Percentiles rank a stretch among this genome's conserved stretches.
phyloP scores from a whole-genome alignment of 2,797 vertebrate species.

The Bradypodion pumilum region DNA sequence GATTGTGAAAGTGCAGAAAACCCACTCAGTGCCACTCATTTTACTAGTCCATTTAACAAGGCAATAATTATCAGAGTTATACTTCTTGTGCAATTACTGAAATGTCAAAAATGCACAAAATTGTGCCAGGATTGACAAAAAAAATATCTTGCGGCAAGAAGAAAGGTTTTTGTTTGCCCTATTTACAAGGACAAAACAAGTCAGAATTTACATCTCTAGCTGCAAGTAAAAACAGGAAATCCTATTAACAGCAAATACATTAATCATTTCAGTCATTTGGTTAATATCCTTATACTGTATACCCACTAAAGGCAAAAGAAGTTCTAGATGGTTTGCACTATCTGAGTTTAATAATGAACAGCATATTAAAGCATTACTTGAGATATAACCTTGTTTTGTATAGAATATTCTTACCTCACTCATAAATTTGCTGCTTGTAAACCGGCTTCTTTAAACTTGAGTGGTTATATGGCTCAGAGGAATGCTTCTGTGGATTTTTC shows the following conservation, averaged over 20 bases:
- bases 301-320: too few species aligned
- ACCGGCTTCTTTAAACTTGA: neutral
- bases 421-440: neutral
- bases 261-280: neutral
- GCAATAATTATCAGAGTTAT: too few species aligned
- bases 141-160: too few species aligned
- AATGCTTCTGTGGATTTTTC: neutral
- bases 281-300: neutral
- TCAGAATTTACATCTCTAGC: too few species aligned
- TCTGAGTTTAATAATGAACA: neutral
- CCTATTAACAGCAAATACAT: neutral
- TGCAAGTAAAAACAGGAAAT: neutral
- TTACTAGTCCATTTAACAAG: too few species aligned
- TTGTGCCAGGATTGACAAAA: too few species aligned
- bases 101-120: too few species aligned
- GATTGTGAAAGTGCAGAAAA: too few species aligned
- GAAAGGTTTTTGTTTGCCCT: too few species aligned
- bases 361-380: neutral
- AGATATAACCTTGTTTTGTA: neutral
- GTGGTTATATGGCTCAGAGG: neutral
- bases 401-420: neutral
- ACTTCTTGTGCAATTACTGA: too few species aligned
- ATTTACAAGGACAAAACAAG: too few species aligned
- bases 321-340: neutral
- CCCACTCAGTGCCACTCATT: too few species aligned